These are phyloP conservation scores for Pseudorectes ferrugineus DNA, from an alignment of 2,113 vertebrate genomes.

Conservation along the genomic window DNA sequence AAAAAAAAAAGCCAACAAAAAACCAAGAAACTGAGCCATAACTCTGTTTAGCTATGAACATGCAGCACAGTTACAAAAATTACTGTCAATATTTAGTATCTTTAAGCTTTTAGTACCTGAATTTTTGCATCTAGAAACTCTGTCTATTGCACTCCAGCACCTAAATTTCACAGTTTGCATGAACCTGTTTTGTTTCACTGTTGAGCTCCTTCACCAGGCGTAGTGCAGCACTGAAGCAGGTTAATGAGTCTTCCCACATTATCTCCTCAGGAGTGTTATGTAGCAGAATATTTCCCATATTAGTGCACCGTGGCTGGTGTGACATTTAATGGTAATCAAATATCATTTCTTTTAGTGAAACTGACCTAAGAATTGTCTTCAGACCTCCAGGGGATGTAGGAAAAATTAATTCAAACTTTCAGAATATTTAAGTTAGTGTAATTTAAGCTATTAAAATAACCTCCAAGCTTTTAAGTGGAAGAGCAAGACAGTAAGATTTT, in stretches of 20 bases:
- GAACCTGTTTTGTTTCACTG: neutral
- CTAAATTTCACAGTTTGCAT: neutral
- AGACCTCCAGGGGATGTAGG: neutral
- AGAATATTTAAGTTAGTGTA: neutral
- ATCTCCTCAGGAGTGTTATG: neutral
- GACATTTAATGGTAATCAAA: conserved; percentile 27
- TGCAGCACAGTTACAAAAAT: neutral
- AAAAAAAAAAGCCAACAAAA: too few relatives aligned
- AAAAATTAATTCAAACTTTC: conserved; percentile 20
- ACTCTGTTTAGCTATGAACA: neutral
- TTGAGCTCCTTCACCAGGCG: neutral
- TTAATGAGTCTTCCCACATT: neutral
- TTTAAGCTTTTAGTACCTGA: neutral
- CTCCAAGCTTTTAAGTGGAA: neutral
- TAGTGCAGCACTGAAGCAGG: neutral
- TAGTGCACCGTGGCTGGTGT: neutral
- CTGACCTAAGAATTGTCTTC: neutral
- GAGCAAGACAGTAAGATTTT: neutral
- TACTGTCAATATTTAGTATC: neutral
- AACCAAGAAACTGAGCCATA: neutral
- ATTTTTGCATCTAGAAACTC: neutral
- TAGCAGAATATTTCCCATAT: neutral
- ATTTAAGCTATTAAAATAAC: conserved; percentile 26
- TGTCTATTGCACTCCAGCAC: neutral
- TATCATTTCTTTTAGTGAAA: neutral